Evolutionary conservation across 2,888 invertebrate species (phyloP).

Genomic region (Hydraecia micacea): DNA sequence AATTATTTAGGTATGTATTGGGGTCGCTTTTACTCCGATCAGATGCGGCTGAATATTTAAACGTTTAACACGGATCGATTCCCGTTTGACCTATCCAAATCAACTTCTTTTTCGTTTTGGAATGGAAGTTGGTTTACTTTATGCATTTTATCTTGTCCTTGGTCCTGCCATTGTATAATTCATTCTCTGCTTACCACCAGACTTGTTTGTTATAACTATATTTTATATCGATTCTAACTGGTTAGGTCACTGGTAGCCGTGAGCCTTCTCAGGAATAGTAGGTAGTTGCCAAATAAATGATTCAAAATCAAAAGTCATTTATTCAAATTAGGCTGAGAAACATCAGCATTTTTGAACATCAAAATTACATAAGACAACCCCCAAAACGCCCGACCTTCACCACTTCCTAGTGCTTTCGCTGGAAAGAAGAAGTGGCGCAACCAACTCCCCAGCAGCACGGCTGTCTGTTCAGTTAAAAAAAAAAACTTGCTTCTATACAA

Average conservation of each 20-base stretch:
- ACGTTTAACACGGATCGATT: conserved; percentile 7
- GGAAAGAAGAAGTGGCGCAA: too few species aligned
- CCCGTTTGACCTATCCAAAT: conserved; percentile 8
- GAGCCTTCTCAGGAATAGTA: too few species aligned
- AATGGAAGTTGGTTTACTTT: not conserved
- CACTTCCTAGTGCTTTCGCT: too few species aligned
- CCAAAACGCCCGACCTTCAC: too few species aligned
- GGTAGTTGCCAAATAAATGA: not conserved
- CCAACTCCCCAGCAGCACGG: too few species aligned
- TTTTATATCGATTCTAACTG: not conserved
- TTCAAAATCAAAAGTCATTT: not conserved
- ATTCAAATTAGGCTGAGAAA: too few species aligned
- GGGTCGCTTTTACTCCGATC: conserved; percentile 1
- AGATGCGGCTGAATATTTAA: conserved; percentile 36
- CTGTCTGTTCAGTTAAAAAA: too few species aligned
- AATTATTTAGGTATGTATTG: too few species aligned
- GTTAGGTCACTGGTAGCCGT: not conserved
- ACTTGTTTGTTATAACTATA: not conserved
- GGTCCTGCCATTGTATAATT: not conserved
- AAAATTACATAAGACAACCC: too few species aligned
- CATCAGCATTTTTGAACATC: too few species aligned
- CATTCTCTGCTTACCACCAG: not conserved
- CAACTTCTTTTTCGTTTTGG: not conserved
- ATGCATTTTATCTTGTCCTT: not conserved
- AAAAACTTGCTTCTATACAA: too few species aligned